phyloP scores from a whole-genome alignment of 2,797 vertebrate genomes.

The Rhyacichthys aspro region DNA sequence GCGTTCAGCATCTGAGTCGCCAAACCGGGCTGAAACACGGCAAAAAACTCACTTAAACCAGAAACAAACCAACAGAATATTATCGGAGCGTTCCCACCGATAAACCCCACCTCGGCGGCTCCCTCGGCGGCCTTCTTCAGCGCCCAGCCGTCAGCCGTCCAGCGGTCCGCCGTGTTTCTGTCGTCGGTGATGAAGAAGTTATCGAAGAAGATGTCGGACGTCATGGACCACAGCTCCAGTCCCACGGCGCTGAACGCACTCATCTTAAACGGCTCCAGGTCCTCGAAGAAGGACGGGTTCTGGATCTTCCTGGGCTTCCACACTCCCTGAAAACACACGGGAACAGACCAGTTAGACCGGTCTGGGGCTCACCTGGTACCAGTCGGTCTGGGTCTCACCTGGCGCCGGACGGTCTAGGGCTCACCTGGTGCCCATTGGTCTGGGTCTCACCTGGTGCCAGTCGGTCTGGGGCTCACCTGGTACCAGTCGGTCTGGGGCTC shows the following conservation, averaged over 20 bases:
- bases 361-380: no score
- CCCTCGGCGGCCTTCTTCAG: constrained; percentile 97
- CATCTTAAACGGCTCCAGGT: constrained; percentile 95
- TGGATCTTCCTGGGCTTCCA: constrained; percentile 97
- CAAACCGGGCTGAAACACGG: constrained; percentile 85
- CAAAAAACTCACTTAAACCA: not conserved
- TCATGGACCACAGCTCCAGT: constrained; percentile 99
- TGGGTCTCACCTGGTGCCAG: no score
- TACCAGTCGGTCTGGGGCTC: no score
- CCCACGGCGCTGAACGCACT: constrained; percentile 91
- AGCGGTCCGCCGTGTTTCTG: constrained; percentile 88
- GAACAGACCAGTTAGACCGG: no score
- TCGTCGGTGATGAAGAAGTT: constrained; percentile 95
- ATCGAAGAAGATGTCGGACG: constrained; percentile 97
- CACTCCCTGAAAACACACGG: constrained; percentile 84
- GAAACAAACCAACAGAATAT: not conserved
- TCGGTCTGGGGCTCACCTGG: no score
- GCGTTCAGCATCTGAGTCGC: constrained; percentile 92
- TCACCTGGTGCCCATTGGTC: no score
- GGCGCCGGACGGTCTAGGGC: no score
- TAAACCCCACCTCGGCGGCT: constrained; percentile 87
- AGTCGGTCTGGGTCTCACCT: no score
- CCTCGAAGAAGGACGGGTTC: constrained; percentile 97
- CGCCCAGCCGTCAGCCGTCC: constrained; percentile 93
- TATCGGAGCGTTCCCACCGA: no score